These are phyloP conservation scores for Cladopsammia gracilis DNA, from an alignment of 64 coral and sea anemone genomes.

Conservation along the genomic window DNA sequence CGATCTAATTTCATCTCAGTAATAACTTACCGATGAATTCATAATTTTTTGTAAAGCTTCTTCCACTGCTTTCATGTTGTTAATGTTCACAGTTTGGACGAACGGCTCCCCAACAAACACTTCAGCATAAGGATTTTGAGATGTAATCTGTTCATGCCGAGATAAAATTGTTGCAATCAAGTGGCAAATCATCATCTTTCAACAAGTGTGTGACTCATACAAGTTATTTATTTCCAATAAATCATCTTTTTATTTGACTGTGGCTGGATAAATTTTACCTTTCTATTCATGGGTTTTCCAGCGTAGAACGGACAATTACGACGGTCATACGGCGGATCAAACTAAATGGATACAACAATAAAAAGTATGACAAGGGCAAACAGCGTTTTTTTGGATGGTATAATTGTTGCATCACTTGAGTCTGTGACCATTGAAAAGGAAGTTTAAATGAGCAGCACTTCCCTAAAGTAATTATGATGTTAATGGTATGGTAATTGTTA, in stretches of 20 bases:
- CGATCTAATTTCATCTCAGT: not conserved
- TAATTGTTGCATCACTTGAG: too few species aligned
- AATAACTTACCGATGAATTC: constrained; percentile 44
- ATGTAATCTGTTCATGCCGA: constrained; percentile 46
- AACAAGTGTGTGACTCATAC: too few species aligned
- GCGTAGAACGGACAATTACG: constrained; percentile 24
- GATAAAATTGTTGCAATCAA: not conserved
- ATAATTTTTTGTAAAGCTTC: constrained; percentile 64
- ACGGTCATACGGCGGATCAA: constrained; percentile 13
- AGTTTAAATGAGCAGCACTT: too few species aligned
- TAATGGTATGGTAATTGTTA: too few species aligned
- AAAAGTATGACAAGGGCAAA: not conserved
- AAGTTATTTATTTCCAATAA: too few species aligned
- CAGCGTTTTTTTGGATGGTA: too few species aligned
- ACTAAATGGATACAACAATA: constrained; percentile 9
- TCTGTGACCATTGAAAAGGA: too few species aligned
- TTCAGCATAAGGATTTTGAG: constrained; percentile 88
- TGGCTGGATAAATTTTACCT: not conserved
- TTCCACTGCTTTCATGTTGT: constrained; percentile 52
- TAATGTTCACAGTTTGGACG: constrained; percentile 86
- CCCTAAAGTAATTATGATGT: too few species aligned
- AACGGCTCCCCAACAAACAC: constrained; percentile 82
- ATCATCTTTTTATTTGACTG: too few species aligned
- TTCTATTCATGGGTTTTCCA: constrained; percentile 47
- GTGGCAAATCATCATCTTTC: not conserved